Evolutionary conservation across 2,113 vertebrate genomes (phyloP), one percentile per base, ranked within the genome.

Genomic region (Hiodon tergisus): DNA sequence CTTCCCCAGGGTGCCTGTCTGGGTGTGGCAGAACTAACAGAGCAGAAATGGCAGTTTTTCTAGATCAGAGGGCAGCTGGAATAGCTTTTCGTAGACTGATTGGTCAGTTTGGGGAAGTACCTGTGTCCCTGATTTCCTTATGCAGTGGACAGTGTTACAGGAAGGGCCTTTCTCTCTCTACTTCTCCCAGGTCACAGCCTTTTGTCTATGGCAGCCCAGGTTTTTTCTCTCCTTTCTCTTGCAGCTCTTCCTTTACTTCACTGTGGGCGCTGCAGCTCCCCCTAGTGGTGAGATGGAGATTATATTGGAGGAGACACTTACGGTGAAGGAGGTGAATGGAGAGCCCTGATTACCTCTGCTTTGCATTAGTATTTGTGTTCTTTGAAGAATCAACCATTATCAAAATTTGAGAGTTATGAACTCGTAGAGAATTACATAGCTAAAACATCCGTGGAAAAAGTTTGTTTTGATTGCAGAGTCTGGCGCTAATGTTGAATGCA

Each of bases 221-320:
- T 31, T 61, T n/a, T 57, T 59, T 31, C 73, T 48, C 4, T 54
- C 75, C 6, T 69, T 50, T 78, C 46, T 79, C 2, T 71, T 82
- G 50, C 85, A 98, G 96, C 88, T 97, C 62, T 97, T 98, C 81
- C 82, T 99, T 51, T 92, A 93, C 85, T 97, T 93, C 68, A 72
- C 86, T 75, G 78, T 95, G 85, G 93, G 91, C 2, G 81, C 82
- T 73, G 87, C 90, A 5, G 80, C 90, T 60, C 87, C 87, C 61
- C 74, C 86, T 75, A 90, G 89, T 51, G 59, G 85, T 14, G 95
- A 96, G 83, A 89, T 92, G 92, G 94, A 96, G 76, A 89, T 98
- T 10, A 88, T 94, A 13, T 89, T 97, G 73, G 94, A 98, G 79
- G 88, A 92, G 75, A 92, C 84, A 0, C 69, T 85, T 2, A 91